Conservation (phyloP, 1,140 invertebrate genomes). For the Diorhabda elongata region DNA sequence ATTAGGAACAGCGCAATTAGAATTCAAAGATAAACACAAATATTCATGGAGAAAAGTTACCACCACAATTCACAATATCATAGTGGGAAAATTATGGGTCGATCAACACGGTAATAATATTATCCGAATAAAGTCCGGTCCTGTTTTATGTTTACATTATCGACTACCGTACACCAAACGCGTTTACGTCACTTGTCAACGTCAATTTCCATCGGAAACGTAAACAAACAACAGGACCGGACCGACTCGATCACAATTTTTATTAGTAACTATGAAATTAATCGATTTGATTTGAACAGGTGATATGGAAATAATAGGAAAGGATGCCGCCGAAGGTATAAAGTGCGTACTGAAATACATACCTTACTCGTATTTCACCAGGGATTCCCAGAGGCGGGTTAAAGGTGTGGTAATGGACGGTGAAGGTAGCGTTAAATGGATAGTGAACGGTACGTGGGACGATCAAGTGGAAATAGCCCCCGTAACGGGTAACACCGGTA, state of each 20-base stretch:
- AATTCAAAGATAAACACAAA: constrained; percentile 75
- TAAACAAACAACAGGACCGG: too few relatives aligned
- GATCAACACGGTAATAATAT: constrained; percentile 82
- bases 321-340: constrained; percentile 72
- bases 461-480: constrained; percentile 89
- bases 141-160: background rate
- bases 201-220: too few relatives aligned
- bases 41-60: constrained; percentile 98
- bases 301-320: constrained; percentile 90
- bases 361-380: constrained; percentile 96
- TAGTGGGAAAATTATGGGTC: constrained; percentile 98
- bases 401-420: constrained; percentile 69
- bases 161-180: too few relatives aligned
- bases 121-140: too few relatives aligned
- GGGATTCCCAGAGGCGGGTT: constrained; percentile 89
- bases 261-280: too few relatives aligned
- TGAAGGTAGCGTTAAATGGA: constrained; percentile 57
- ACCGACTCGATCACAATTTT: too few relatives aligned
- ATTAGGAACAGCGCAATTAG: constrained; percentile 78
- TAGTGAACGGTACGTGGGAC: constrained; percentile 73
- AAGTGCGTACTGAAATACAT: constrained; percentile 95
- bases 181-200: too few relatives aligned
- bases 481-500: constrained; percentile 70
- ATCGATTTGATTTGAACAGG: constrained; percentile 23
- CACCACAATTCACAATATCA: constrained; percentile 98